These are phyloP conservation scores for Cladopsammia gracilis DNA, from an alignment of 64 coral and sea anemone genomes.

Conservation along the genomic window DNA sequence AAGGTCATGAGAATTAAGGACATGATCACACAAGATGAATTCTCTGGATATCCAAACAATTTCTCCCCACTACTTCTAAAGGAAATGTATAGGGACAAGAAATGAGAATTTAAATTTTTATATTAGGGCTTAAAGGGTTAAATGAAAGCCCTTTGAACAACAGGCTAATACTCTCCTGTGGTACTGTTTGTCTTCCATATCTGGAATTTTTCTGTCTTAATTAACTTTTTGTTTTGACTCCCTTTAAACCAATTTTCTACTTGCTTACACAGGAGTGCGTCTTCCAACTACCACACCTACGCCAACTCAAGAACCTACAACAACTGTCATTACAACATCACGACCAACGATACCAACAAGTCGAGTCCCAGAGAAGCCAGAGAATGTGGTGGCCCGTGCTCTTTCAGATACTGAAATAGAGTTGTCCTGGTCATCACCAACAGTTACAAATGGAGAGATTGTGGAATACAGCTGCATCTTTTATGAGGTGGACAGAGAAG, in stretches of 20 bases:
- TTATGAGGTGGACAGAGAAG: neutral
- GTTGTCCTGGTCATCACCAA: conserved; percentile 55
- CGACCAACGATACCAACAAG: neutral
- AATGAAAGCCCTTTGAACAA: no score
- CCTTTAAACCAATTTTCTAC: neutral
- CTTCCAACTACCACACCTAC: conserved; percentile 19
- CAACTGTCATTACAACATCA: neutral
- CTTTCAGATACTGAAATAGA: conserved; percentile 63
- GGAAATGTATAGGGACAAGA: no score
- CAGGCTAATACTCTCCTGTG: no score
- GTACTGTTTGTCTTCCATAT: no score
- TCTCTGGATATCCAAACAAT: no score
- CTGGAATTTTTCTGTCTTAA: neutral
- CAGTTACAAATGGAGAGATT: conserved; percentile 26
- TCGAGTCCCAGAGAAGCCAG: conserved; percentile 24
- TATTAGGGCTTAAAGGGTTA: no score
- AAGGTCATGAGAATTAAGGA: no score
- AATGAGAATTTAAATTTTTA: no score
- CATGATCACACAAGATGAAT: no score
- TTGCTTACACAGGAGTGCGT: conserved; percentile 1
- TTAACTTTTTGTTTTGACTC: neutral
- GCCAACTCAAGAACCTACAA: conserved; percentile 16
- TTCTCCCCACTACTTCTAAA: no score
- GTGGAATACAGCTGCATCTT: conserved; percentile 28
- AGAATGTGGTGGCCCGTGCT: conserved; percentile 43